phyloP scores from a whole-genome alignment of 2,113 vertebrate species.

The Microtus pennsylvanicus region DNA sequence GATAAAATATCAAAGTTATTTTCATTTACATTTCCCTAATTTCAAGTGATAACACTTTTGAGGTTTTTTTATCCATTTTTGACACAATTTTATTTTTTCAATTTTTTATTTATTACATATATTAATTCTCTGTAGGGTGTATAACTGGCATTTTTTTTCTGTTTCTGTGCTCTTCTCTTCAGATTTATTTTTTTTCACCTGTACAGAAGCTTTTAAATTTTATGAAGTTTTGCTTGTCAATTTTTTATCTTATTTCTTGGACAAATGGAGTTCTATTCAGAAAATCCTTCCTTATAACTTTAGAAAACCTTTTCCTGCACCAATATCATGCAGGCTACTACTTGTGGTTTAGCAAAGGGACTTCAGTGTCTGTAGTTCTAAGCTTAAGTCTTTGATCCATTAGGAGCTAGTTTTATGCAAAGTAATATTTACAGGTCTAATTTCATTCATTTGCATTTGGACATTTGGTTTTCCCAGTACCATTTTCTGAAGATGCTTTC shows the following conservation, averaged over 20 bases:
- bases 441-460: neutral
- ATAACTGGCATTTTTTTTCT: neutral
- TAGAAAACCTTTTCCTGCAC: neutral
- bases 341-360: neutral
- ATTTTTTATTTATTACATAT: neutral
- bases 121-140: neutral
- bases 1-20: neutral
- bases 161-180: neutral
- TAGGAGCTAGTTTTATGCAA: neutral
- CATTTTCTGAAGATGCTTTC: neutral
- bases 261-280: neutral
- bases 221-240: neutral
- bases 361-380: neutral
- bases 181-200: neutral
- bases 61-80: neutral
- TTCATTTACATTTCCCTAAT: neutral
- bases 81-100: neutral
- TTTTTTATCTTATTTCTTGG: neutral
- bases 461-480: neutral
- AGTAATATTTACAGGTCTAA: neutral
- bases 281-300: neutral
- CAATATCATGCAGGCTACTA: neutral
- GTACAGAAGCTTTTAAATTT: neutral
- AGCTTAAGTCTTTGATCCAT: neutral
- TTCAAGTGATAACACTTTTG: neutral